Percentiles rank a stretch among this genome's conserved stretches.
These are phyloP conservation scores for Nomada goodeniana DNA, from an alignment of 2,888 invertebrate species.

Conservation along the genomic window DNA sequence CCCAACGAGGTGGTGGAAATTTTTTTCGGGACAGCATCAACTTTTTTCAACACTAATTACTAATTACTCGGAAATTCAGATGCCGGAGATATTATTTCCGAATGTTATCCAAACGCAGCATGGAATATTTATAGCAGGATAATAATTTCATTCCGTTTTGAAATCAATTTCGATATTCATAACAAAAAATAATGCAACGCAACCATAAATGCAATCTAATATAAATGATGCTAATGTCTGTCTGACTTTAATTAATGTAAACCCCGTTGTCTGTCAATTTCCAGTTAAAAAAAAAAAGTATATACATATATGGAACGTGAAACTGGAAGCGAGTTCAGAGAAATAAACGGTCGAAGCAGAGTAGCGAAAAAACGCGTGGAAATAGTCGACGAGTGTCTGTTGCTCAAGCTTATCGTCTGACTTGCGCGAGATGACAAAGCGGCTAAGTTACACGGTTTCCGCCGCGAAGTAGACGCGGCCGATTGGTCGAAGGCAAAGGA, in stretches of 20 bases:
- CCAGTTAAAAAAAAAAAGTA: too few species aligned
- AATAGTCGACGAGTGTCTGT: conserved; percentile 11
- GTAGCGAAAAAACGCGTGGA: background rate
- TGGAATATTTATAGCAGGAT: background rate
- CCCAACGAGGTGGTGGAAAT: background rate
- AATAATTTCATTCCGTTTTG: background rate
- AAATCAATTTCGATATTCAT: too few species aligned
- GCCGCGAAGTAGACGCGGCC: conserved; percentile 27
- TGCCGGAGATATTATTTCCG: background rate
- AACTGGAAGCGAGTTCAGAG: background rate
- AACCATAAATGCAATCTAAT: too few species aligned
- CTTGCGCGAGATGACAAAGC: conserved; percentile 15
- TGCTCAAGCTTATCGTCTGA: conserved; percentile 54
- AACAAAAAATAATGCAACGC: too few species aligned
- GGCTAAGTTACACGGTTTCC: conserved; percentile 38
- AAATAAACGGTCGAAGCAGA: background rate
- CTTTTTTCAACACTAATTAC: background rate
- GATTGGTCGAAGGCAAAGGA: conserved; percentile 28
- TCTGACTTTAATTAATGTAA: too few species aligned
- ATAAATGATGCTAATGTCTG: too few species aligned
- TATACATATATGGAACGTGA: background rate
- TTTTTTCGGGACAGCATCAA: background rate
- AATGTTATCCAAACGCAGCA: too few species aligned
- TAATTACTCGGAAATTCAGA: conserved; percentile 22
- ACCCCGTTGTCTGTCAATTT: too few species aligned